Evolutionary conservation across 2,888 invertebrate species (phyloP), one percentile per base, ranked within the genome.

Genomic region (Phrixothrix hirtus): DNA sequence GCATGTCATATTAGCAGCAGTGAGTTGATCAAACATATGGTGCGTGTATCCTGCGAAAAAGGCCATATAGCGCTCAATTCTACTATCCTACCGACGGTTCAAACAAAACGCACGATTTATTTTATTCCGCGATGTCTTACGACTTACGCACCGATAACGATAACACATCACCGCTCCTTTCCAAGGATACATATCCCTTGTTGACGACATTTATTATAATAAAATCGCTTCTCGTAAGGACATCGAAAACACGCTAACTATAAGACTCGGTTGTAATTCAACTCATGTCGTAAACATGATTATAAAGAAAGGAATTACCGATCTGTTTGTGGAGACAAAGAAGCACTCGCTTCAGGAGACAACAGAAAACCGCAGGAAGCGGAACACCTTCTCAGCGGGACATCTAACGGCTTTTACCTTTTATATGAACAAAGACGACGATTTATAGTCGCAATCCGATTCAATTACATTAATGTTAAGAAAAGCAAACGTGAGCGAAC

Each of bases 1-100:
- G 66, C 66, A 64, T 68, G 69, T 70, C 69, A 68, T 68, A 72
- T 71, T 70, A 69, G 64, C 61, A 58, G 63, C 60, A 56, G 50
- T 55, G 60, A 65, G 65, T 68, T 62, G 68, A 71, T 72, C 69
- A 64, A 66, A 64, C 68, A 70, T 71, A 72, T 74, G 71, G 70
- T 67, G 71, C 73, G 73, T 73, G 66, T 58, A 68, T 71, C 70
- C 69, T 62, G 64, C 56, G 46, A 52, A 51, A 49, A 44, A 31
- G 37, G 46, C 47, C 47, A 42, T 41, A 41, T 35, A 51, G 39
- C 44, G 27, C n/a, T n/a, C n/a, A n/a, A 44, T 45, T 31, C 50
- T 31, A 25, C 36, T 45, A 48, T 34, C 12, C 56, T 39, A 42
- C 49, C 54, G 57, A 42, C 55, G 52, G 55, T 55, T 48, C 47